Conservation (phyloP, 2,888 invertebrate genomes). For the Apamea epomidion region DNA sequence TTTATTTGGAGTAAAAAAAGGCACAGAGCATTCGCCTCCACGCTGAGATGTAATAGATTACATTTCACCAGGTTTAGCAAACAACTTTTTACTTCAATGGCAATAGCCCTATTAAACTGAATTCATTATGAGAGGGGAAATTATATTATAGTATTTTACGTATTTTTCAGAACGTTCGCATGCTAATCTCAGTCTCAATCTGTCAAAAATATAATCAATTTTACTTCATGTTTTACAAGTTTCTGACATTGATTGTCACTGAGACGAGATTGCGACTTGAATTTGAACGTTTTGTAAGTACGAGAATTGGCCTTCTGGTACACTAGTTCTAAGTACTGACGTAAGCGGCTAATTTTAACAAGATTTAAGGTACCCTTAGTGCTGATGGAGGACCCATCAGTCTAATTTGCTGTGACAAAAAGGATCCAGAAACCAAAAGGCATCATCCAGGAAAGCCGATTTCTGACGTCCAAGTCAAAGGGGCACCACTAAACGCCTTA, state of each 20-base stretch:
- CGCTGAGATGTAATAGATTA: neutral
- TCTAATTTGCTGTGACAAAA: neutral
- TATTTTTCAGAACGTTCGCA: neutral
- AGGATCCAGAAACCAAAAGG: neutral
- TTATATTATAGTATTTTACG: neutral
- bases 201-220: neutral
- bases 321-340: neutral
- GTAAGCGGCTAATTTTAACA: neutral
- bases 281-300: neutral
- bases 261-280: neutral
- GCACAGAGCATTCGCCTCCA: neutral
- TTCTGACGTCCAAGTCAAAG: conserved; percentile 17
- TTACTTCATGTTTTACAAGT: neutral
- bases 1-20: neutral
- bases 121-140: neutral
- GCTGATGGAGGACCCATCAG: too few relatives aligned
- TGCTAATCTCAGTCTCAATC: neutral
- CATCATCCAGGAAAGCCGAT: conserved; percentile 13
- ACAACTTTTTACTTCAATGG: neutral
- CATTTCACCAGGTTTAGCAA: neutral
- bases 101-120: neutral
- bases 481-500: conserved; percentile 18
- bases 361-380: neutral
- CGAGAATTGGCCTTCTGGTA: neutral
- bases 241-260: neutral